Percentiles rank a stretch among this genome's conserved stretches.
These are phyloP conservation scores for Tyrannus savana DNA, from an alignment of 2,113 vertebrate genomes.

Conservation along the genomic window DNA sequence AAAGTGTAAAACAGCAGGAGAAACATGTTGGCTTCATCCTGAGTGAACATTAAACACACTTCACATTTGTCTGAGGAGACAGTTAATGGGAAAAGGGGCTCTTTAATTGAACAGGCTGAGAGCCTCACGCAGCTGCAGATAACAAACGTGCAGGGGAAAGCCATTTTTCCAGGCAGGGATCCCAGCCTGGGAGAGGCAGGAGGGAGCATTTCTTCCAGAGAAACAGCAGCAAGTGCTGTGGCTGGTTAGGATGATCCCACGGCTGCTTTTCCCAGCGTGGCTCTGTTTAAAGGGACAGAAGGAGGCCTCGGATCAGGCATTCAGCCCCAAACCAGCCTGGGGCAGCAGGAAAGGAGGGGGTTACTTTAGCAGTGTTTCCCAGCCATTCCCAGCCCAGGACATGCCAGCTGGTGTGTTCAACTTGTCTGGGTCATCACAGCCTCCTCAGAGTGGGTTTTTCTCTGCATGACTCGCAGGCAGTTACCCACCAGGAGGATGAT, in stretches of 20 bases:
- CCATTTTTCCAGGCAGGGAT: constrained; percentile 46
- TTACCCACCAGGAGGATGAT: not conserved
- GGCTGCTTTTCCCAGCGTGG: fast-evolving
- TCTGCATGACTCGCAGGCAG: not conserved
- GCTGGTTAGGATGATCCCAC: not conserved
- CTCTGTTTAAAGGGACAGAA: not conserved
- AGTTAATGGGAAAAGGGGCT: constrained; percentile 39
- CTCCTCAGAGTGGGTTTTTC: not conserved
- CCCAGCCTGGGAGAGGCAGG: not conserved
- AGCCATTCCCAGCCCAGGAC: not conserved
- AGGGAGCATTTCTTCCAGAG: not conserved
- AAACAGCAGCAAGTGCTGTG: not conserved
- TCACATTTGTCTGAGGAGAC: constrained; percentile 67
- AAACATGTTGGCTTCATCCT: constrained; percentile 53
- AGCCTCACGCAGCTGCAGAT: constrained; percentile 28
- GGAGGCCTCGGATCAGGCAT: not conserved
- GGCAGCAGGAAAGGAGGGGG: not conserved
- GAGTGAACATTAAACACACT: constrained; percentile 63
- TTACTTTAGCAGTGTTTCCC: not conserved
- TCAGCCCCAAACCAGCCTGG: not conserved
- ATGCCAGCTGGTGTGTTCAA: not conserved
- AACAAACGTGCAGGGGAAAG: constrained; percentile 33
- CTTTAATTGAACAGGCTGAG: constrained; percentile 59
- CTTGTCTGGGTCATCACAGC: not conserved
- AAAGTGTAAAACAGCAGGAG: constrained; percentile 68